These are phyloP conservation scores for Silurus glanis DNA, from an alignment of 2,113 vertebrate genomes.

Conservation along the genomic window DNA sequence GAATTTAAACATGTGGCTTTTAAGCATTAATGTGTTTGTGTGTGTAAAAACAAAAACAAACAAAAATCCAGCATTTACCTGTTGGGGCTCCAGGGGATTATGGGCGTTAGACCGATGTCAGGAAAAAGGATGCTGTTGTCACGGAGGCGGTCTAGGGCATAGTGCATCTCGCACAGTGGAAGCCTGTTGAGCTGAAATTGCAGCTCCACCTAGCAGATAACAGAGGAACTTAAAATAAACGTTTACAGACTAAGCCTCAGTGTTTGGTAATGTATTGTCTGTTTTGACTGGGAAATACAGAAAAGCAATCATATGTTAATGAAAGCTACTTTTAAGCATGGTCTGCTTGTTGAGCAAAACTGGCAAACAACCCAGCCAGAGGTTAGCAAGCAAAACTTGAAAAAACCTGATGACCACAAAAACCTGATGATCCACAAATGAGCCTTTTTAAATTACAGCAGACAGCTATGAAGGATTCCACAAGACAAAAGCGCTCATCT, in stretches of 20 bases:
- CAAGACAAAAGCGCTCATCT: constrained; percentile 20
- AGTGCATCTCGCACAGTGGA: constrained; percentile 99
- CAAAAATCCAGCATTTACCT: constrained; percentile 71
- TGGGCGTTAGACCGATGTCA: constrained; percentile 86
- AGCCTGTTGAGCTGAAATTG: constrained; percentile 97
- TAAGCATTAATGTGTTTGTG: background rate
- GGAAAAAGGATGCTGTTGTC: constrained; percentile 94
- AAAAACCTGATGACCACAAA: background rate
- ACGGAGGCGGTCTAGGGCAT: constrained; percentile 94
- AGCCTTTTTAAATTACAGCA: constrained; percentile 36
- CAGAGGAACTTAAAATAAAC: constrained; percentile 25
- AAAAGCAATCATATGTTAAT: background rate
- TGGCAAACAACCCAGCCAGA: background rate
- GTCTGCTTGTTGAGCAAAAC: background rate
- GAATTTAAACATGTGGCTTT: background rate
- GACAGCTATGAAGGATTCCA: constrained; percentile 18
- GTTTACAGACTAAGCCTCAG: background rate
- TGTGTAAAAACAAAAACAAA: too few relatives aligned
- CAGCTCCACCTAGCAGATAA: constrained; percentile 86
- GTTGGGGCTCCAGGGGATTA: constrained; percentile 98
- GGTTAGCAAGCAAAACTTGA: background rate
- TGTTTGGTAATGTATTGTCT: background rate
- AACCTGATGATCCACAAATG: constrained; percentile 12
- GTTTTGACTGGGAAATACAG: constrained; percentile 9
- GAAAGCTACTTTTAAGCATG: background rate